A percentile compares a stretch with the other conserved stretches of the same genome.
phyloP scores from a whole-genome alignment of 2,888 invertebrate genomes.

The Allygus modestus region DNA sequence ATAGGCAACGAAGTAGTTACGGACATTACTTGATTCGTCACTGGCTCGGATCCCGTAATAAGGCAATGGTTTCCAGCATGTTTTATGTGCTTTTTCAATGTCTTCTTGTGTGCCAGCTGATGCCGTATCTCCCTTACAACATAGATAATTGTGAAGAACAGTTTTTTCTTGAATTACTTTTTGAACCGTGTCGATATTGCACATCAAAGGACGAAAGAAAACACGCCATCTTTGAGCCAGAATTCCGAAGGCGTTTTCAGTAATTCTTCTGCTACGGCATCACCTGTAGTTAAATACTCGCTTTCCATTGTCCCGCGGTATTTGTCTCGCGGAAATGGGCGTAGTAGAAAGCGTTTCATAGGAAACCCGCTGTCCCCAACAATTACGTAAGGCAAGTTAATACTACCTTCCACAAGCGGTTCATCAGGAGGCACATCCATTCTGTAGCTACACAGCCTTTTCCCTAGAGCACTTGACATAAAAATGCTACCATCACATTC shows the following conservation, averaged over 20 bases:
- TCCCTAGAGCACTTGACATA: slow-evolving; percentile 28
- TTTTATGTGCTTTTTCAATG: not conserved
- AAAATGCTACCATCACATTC: slow-evolving; percentile 65
- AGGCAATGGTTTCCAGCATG: slow-evolving; percentile 51
- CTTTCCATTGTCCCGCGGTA: slow-evolving; percentile 30
- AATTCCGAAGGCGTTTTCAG: slow-evolving; percentile 61
- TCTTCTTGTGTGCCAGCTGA: not conserved
- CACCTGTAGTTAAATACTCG: slow-evolving; percentile 60
- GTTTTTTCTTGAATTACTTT: slow-evolving; percentile 35
- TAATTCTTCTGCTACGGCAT: slow-evolving; percentile 52
- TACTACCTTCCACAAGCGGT: not conserved
- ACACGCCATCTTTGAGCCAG: slow-evolving; percentile 52
- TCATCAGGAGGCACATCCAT: not conserved
- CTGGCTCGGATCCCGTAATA: slow-evolving; percentile 6
- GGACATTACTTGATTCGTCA: slow-evolving; percentile 4
- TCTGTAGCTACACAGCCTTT: not conserved
- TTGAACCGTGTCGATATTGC: slow-evolving; percentile 39
- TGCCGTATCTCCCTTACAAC: slow-evolving; percentile 6
- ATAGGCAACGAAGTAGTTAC: slow-evolving; percentile 21
- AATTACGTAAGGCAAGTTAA: slow-evolving; percentile 57
- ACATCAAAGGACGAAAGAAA: slow-evolving; percentile 19
- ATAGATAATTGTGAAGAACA: slow-evolving; percentile 46
- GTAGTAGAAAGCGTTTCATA: slow-evolving; percentile 3
- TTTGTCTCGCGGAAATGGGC: slow-evolving; percentile 55
- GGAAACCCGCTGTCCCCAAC: not conserved